phyloP scores from a whole-genome alignment of 2,113 vertebrate genomes.

The Triplophysa siluroides region DNA sequence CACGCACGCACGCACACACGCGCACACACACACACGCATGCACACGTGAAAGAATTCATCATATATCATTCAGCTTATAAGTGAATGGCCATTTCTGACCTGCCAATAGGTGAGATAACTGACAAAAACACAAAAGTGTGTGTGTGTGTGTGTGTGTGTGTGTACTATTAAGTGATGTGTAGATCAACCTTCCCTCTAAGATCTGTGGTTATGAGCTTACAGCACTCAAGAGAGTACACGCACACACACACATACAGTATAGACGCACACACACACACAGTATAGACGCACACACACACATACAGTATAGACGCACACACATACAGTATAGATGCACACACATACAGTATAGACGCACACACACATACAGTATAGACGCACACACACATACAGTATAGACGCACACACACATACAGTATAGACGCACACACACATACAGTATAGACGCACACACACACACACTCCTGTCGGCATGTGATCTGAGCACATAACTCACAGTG shows the following conservation, averaged over 20 bases:
- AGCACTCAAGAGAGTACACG: conserved; percentile 16
- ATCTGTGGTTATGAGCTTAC: neutral
- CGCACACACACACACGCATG: neutral
- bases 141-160: neutral
- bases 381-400: no score
- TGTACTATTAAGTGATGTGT: neutral
- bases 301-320: neutral
- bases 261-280: no score
- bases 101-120: neutral
- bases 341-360: conserved; percentile 27
- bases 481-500: conserved; percentile 3
- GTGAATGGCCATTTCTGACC: neutral
- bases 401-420: no score
- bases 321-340: neutral
- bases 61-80: neutral
- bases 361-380: neutral
- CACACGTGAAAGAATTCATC: neutral
- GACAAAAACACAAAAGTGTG: neutral
- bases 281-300: neutral
- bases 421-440: no score
- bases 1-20: neutral
- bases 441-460: no score
- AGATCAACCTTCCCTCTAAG: conserved; percentile 3
- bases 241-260: conserved; percentile 39
- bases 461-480: neutral